Evolutionary conservation across 1,140 invertebrate species (phyloP).

Genomic region (Zaprionus africanus): DNA sequence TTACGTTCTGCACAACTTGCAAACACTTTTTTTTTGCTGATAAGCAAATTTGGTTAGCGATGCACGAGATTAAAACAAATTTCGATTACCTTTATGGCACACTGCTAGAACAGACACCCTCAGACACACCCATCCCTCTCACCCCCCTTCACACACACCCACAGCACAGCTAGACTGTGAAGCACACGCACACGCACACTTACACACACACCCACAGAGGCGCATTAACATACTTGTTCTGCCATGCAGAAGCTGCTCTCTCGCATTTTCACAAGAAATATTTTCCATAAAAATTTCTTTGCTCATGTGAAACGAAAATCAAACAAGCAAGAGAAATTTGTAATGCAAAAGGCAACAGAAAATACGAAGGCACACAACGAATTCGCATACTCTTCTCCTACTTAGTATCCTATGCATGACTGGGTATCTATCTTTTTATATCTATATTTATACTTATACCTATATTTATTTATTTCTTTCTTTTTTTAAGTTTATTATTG

Average conservation of each 20-base stretch:
- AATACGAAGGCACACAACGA: background rate
- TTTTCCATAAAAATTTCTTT: slow-evolving; percentile 35
- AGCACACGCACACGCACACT: background rate
- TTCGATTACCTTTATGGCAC: slow-evolving; percentile 51
- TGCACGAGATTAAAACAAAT: slow-evolving; percentile 40
- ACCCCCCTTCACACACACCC: background rate
- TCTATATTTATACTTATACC: too few relatives aligned
- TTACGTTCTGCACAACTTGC: background rate
- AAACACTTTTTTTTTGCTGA: background rate
- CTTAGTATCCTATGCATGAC: too few relatives aligned
- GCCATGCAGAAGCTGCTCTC: slow-evolving; percentile 21
- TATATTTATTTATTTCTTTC: background rate
- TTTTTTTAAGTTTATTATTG: background rate
- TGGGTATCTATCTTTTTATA: background rate
- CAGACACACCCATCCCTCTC: background rate
- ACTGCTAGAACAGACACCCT: background rate
- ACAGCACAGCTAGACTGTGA: background rate
- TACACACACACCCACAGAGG: slow-evolving; percentile 2
- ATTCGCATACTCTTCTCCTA: background rate
- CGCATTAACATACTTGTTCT: slow-evolving; percentile 14
- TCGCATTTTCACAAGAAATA: slow-evolving; percentile 36
- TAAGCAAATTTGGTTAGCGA: slow-evolving; percentile 29
- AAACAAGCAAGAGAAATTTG: slow-evolving; percentile 34
- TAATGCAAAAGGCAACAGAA: background rate
- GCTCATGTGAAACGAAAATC: slow-evolving; percentile 20